Evolutionary conservation across 1,140 invertebrate genomes (phyloP).

Genomic region (Zophobas morio): DNA sequence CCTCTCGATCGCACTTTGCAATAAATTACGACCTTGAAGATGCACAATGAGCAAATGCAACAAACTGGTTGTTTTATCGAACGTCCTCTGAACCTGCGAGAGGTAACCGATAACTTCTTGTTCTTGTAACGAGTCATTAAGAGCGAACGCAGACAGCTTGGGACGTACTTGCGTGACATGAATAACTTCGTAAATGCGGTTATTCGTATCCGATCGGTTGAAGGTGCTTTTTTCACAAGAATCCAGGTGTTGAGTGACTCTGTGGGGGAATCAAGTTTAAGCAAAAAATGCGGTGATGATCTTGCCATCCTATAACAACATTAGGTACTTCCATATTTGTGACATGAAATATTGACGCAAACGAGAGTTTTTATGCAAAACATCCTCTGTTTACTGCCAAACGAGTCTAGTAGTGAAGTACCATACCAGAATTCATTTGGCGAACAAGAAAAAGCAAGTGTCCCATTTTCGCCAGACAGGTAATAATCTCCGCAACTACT

Average conservation of each 20-base stretch:
- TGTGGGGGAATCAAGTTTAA: no score
- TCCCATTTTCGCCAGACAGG: no score
- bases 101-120: slow-evolving; percentile 28
- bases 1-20: slow-evolving; percentile 2
- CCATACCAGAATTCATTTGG: no score
- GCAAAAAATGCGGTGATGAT: no score
- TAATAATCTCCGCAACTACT: no score
- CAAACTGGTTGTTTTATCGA: slow-evolving; percentile 30
- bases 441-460: no score
- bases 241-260: not conserved
- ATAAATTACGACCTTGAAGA: slow-evolving; percentile 28
- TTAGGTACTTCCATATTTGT: no score
- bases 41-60: slow-evolving; percentile 17
- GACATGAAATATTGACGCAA: no score
- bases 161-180: slow-evolving; percentile 37
- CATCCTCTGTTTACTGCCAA: no score
- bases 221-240: slow-evolving; percentile 5
- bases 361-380: no score
- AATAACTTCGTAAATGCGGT: slow-evolving; percentile 20
- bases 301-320: no score
- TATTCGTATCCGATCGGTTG: slow-evolving; percentile 18
- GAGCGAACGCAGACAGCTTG: slow-evolving; percentile 35
- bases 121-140: slow-evolving; percentile 29
- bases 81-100: not conserved
- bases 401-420: no score